A percentile compares a stretch with the other conserved stretches of the same genome.
These are phyloP conservation scores for Arctocebus calabarensis DNA, from an alignment of 2,797 vertebrate species.

Conservation along the genomic window DNA sequence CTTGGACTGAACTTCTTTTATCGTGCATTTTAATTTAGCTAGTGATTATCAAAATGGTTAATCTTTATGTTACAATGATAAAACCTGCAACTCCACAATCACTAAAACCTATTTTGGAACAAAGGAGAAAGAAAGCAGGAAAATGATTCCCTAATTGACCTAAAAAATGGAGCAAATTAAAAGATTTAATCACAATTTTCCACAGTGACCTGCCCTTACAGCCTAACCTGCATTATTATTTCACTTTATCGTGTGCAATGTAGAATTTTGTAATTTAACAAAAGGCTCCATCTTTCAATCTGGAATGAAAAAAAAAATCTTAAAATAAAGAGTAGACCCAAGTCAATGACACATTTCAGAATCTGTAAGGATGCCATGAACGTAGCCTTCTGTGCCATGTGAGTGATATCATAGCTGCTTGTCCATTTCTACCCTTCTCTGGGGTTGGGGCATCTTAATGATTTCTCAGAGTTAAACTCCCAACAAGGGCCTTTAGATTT, in stretches of 20 bases:
- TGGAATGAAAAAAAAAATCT: not conserved
- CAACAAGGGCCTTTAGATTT: not conserved
- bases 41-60: not conserved
- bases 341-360: not conserved
- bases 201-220: not conserved
- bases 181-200: conserved; percentile 16
- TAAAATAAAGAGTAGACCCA: not conserved
- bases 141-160: conserved; percentile 60
- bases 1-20: conserved; percentile 37
- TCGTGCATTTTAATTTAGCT: conserved; percentile 26
- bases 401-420: not conserved
- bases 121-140: not conserved
- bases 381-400: not conserved
- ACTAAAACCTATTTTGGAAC: conserved; percentile 30
- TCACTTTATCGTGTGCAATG: not conserved
- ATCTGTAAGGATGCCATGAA: not conserved
- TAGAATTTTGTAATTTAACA: conserved; percentile 44
- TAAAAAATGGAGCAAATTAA: conserved; percentile 34
- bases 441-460: not conserved
- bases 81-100: conserved; percentile 39
- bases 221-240: not conserved
- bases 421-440: not conserved
- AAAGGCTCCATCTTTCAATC: conserved; percentile 13
- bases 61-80: conserved; percentile 42
- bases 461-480: conserved; percentile 57